Conservation (phyloP, 2,888 invertebrate species). For the Heliconius charithonia region DNA sequence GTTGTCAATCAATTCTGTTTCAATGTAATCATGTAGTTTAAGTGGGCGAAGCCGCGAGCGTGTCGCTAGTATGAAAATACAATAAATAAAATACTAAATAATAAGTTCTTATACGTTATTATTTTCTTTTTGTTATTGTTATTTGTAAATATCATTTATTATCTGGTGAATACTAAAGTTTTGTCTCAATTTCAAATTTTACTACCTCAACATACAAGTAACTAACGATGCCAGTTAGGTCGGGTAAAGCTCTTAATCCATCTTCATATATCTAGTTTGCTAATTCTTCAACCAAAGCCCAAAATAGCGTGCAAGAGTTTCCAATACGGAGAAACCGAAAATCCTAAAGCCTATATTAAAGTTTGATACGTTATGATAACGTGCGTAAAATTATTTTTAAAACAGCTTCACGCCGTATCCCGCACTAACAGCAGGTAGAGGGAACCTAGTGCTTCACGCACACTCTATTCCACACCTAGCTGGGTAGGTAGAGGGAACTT, state of each 20-base stretch:
- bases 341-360: neutral
- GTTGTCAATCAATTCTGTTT: no score
- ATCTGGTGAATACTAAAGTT: neutral
- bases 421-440: no score
- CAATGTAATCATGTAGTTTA: no score
- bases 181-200: neutral
- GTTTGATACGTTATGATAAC: neutral
- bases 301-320: neutral
- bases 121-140: neutral
- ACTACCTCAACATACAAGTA: neutral
- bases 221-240: neutral
- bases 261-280: neutral
- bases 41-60: no score
- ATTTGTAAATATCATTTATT: neutral
- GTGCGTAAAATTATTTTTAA: no score
- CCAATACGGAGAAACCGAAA: neutral
- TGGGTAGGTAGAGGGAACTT: no score
- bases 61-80: no score
- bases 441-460: no score
- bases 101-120: neutral
- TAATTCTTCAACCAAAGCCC: neutral
- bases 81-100: neutral
- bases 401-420: no score
- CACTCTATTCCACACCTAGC: no score
- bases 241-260: neutral